Evolutionary conservation across 1,140 invertebrate species (phyloP), one percentile per base, ranked within the genome.

Genomic region (Wiebesia pumilae): DNA sequence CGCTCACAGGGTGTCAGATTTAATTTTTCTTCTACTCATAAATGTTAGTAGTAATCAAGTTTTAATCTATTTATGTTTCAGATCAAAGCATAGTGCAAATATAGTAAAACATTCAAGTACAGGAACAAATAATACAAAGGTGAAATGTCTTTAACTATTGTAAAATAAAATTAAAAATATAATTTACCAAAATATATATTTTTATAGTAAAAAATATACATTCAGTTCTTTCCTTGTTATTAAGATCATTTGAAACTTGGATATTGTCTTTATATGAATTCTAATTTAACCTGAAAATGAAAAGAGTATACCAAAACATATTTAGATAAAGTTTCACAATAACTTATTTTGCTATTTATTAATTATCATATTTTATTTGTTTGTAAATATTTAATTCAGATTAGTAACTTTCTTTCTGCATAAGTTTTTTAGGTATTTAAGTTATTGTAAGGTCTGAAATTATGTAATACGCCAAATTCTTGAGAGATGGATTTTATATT

Each of bases 11-110:
- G 67, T 87, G 80, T 86, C 81, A 62, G 38, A 51, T 83, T 81
- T 69, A 35, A 79, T 87, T 87, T 67, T 35, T 27, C 62, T 16
- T 30, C 65, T 83, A 87, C 51, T 35, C 71, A 84, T 83, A 82
- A 67, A 14, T 14, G 30, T 0, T 33, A 21, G 1, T 16, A 40
- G 27, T 86, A 88, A 65, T 87, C 47, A 80, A 80, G 85, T 58
- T 73, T 78, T 67, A 35, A 38, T 88, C 69, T 87, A 51, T 88
- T 89, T 84, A 81, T 90, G 81, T 92, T 92, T 85, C 86, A 92
- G 91, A 83, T 40, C 84, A 85, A 91, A 90, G 83, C 14, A 88
- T 80, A 86, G 14, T 62, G 77, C 82, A 40, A 38, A 83, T n/a
- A 81, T 83, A 71, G 89, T 88, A 81, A 89, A 73, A 78, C 30